Percentiles rank a stretch among this genome's conserved stretches.
Evolutionary conservation across 1,140 invertebrate genomes (phyloP).

Genomic region (Chlorops oryzae): DNA sequence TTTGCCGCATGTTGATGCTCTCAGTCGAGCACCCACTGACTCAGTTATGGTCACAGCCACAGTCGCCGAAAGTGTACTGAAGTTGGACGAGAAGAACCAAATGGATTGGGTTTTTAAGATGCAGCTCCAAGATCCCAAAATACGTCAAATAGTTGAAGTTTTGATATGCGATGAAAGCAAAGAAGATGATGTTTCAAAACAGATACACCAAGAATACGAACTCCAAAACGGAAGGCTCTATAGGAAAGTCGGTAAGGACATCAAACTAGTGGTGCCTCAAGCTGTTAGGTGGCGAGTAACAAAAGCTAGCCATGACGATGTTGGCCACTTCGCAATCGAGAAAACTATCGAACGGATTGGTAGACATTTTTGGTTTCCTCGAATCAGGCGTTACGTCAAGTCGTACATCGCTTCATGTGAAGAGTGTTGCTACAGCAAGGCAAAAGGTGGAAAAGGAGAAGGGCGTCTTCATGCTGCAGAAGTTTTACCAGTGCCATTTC

Average conservation of each 20-base stretch:
- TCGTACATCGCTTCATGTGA: background rate
- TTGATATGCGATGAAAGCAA: no score
- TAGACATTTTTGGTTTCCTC: slow-evolving; percentile 6
- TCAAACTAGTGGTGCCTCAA: background rate
- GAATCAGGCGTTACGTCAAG: background rate
- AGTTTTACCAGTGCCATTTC: background rate
- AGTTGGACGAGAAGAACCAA: no score
- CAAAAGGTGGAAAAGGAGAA: background rate
- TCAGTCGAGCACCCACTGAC: background rate
- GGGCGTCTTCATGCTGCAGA: background rate
- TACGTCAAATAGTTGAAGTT: no score
- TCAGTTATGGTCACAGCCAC: no score
- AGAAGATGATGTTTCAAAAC: background rate
- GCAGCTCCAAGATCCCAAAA: no score
- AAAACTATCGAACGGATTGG: background rate
- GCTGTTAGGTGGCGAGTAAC: background rate
- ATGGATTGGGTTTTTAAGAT: no score
- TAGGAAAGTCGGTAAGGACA: background rate
- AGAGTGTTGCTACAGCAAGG: background rate
- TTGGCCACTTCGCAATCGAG: background rate
- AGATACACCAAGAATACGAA: background rate
- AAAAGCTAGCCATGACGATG: background rate
- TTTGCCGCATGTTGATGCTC: background rate
- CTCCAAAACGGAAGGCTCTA: background rate
- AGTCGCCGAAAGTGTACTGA: no score